phyloP scores from a whole-genome alignment of 2,888 invertebrate species.

The Patella pellucida region DNA sequence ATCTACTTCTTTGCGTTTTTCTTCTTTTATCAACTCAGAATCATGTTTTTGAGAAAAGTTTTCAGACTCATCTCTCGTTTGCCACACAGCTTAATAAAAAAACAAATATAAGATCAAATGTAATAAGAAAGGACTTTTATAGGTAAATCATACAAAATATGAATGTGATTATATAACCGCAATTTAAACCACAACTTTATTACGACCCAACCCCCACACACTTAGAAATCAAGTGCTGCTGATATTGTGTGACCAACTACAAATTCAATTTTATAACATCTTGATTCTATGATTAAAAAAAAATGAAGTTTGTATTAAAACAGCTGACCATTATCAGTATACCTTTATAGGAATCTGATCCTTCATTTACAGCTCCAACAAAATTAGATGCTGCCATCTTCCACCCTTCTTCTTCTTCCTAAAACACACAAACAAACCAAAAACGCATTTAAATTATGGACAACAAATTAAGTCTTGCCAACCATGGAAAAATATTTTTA shows the following conservation, averaged over 20 bases:
- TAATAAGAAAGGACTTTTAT: no score
- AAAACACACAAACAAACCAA: slow-evolving; percentile 9
- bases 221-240: no score
- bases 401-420: slow-evolving; percentile 72
- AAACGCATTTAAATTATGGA: neutral
- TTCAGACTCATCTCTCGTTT: slow-evolving; percentile 81
- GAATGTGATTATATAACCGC: no score
- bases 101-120: no score
- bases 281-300: no score
- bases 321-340: slow-evolving; percentile 21
- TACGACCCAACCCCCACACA: no score
- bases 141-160: no score
- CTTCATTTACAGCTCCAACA: slow-evolving; percentile 66
- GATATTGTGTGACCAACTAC: no score
- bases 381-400: slow-evolving; percentile 70
- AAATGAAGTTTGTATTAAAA: no score
- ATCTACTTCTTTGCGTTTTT: slow-evolving; percentile 87
- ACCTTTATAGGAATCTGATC: slow-evolving; percentile 65
- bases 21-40: slow-evolving; percentile 85
- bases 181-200: no score
- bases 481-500: neutral
- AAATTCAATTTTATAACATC: no score
- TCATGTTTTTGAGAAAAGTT: slow-evolving; percentile 85
- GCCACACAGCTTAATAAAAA: slow-evolving; percentile 80
- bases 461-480: neutral